Evolutionary conservation across 1,140 invertebrate species (phyloP).

Genomic region (Lineus longissimus): DNA sequence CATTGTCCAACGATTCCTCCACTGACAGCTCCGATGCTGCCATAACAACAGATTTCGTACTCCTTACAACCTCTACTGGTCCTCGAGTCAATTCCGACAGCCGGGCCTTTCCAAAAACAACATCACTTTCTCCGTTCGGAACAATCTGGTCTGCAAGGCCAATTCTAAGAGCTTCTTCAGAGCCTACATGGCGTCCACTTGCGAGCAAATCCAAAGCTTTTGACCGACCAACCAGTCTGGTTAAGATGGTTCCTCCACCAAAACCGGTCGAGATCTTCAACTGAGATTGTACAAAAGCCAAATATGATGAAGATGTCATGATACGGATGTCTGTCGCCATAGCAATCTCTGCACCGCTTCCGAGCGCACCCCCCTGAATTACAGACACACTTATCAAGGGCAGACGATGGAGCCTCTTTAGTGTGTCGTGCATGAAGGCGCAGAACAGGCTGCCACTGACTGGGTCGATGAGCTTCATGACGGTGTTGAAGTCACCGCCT

Average conservation of each 20-base stretch:
- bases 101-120: conserved; percentile 49
- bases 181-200: conserved; percentile 47
- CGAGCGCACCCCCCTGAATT: conserved; percentile 60
- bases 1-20: conserved; percentile 42
- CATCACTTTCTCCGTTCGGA: conserved; percentile 25
- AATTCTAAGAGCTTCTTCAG: conserved; percentile 47
- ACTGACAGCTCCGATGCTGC: conserved; percentile 25
- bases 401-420: conserved; percentile 54
- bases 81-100: conserved; percentile 34
- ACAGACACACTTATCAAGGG: conserved; percentile 58
- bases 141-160: conserved; percentile 46
- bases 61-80: conserved; percentile 41
- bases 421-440: conserved; percentile 56
- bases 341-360: conserved; percentile 63
- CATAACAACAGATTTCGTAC: conserved; percentile 53
- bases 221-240: conserved; percentile 51
- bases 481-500: conserved; percentile 60
- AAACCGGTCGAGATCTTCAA: conserved; percentile 62
- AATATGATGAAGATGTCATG: conserved; percentile 49
- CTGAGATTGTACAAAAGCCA: conserved; percentile 60
- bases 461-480: conserved; percentile 32
- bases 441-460: conserved; percentile 54
- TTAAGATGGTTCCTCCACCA: conserved; percentile 58
- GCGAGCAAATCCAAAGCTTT: conserved; percentile 56
- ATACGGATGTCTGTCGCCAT: conserved; percentile 60